phyloP scores from a whole-genome alignment of 2,797 vertebrate species.

The Acrossocheilus wenchowensis region DNA sequence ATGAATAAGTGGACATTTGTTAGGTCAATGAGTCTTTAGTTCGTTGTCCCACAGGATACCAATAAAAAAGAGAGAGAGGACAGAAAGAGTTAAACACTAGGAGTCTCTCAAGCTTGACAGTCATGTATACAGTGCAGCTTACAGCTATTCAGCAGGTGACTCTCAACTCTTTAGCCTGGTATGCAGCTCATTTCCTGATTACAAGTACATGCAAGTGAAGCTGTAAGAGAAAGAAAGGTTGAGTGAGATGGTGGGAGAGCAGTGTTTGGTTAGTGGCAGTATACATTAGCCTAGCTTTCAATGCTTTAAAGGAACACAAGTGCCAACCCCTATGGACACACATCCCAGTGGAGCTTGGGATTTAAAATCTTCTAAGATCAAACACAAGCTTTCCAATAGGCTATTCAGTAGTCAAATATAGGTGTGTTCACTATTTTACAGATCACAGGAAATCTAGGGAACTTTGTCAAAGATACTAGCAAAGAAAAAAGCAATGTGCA shows the following conservation, averaged over 20 bases:
- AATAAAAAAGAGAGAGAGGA: constrained; percentile 3
- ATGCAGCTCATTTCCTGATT: constrained; percentile 61
- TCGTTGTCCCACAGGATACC: not conserved
- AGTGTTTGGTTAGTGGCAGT: constrained; percentile 31
- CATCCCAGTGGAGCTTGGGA: constrained; percentile 5
- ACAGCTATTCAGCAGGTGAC: constrained; percentile 54
- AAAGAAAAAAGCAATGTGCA: not conserved
- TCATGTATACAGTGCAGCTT: constrained; percentile 52
- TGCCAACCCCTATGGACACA: constrained; percentile 39
- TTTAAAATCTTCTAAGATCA: constrained; percentile 44
- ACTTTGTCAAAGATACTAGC: not conserved
- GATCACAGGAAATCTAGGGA: not conserved
- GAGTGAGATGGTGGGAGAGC: constrained; percentile 36
- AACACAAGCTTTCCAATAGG: constrained; percentile 22
- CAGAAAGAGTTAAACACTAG: constrained; percentile 51
- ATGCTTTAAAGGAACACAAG: constrained; percentile 24
- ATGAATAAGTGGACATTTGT: constrained; percentile 1
- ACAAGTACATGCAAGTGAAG: constrained; percentile 56
- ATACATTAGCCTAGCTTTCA: constrained; percentile 35
- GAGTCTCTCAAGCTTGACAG: constrained; percentile 57
- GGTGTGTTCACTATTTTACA: constrained; percentile 10
- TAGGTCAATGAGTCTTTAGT: not conserved
- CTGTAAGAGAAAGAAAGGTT: constrained; percentile 43
- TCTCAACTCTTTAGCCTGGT: constrained; percentile 53
- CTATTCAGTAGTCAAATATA: constrained; percentile 19